Percentiles rank a stretch among this genome's conserved stretches.
Evolutionary conservation across 2,888 invertebrate species (phyloP).

Genomic region (Ptilodon capucinus): DNA sequence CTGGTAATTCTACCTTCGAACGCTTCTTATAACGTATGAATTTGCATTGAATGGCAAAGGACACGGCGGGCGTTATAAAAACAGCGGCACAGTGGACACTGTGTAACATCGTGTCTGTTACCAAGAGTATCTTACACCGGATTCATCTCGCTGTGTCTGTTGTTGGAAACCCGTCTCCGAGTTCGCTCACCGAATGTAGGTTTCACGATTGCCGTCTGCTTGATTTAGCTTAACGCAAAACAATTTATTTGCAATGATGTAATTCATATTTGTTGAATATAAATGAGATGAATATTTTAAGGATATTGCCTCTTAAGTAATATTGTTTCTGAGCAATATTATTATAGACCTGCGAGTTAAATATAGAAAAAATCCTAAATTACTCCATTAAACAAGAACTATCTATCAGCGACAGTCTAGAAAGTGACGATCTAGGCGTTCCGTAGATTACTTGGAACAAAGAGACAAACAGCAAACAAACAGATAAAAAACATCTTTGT

Average conservation of each 20-base stretch:
- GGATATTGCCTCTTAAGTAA: conserved; percentile 2
- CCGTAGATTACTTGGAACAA: too few relatives aligned
- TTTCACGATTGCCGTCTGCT: conserved; percentile 31
- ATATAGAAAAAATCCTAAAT: too few relatives aligned
- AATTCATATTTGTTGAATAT: conserved; percentile 29
- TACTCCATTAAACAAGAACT: too few relatives aligned
- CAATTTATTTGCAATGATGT: conserved; percentile 33
- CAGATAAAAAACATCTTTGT: too few relatives aligned
- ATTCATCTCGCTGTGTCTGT: conserved; percentile 30
- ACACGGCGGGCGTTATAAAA: conserved; percentile 63
- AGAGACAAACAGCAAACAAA: too few relatives aligned
- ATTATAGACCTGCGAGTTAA: too few relatives aligned
- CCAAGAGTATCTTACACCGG: conserved; percentile 16
- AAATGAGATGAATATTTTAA: conserved; percentile 30
- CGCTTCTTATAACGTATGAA: conserved; percentile 76
- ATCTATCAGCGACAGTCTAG: too few relatives aligned
- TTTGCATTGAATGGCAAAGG: conserved; percentile 81
- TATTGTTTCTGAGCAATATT: not conserved
- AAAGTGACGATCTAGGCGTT: too few relatives aligned
- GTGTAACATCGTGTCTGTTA: conserved; percentile 32
- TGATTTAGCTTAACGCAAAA: conserved; percentile 32
- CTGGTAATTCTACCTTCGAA: conserved; percentile 75
- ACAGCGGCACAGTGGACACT: conserved; percentile 44
- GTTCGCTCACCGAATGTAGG: conserved; percentile 31
- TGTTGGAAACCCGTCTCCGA: conserved; percentile 29